Evolutionary conservation across 2,888 invertebrate genomes (phyloP).

Genomic region (Epirrhoe tristata): DNA sequence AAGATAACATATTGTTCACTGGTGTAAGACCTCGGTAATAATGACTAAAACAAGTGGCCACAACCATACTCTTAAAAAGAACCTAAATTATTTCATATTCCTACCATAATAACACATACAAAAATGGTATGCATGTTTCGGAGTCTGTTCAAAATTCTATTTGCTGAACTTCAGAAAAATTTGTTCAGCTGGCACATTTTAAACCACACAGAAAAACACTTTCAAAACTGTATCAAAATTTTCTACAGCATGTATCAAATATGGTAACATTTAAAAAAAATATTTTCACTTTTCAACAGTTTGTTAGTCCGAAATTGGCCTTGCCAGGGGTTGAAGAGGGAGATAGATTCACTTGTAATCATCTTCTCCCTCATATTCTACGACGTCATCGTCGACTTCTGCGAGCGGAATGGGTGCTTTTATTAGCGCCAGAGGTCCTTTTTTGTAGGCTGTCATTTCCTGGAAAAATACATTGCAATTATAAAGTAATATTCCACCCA

Average conservation of each 20-base stretch:
- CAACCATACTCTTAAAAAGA: constrained; percentile 1
- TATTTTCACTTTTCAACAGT: constrained; percentile 38
- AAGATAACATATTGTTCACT: neutral
- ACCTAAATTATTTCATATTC: neutral
- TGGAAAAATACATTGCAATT: constrained; percentile 61
- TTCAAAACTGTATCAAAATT: constrained; percentile 37
- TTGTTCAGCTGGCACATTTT: constrained; percentile 5
- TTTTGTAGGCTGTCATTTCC: constrained; percentile 96
- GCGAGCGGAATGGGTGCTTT: constrained; percentile 47
- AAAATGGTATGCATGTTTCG: neutral
- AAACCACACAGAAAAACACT: constrained; percentile 26
- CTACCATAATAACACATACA: neutral
- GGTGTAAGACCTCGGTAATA: neutral
- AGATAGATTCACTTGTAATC: constrained; percentile 80
- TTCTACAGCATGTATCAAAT: constrained; percentile 34
- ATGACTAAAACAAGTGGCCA: neutral
- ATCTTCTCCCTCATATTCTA: constrained; percentile 87
- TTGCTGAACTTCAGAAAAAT: constrained; percentile 14
- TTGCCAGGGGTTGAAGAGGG: constrained; percentile 23
- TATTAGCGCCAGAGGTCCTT: constrained; percentile 81
- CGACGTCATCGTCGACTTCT: constrained; percentile 86
- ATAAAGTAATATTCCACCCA: no score
- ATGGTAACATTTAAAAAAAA: constrained; percentile 39
- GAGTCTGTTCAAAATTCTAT: constrained; percentile 8
- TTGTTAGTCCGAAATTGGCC: constrained; percentile 38